Evolutionary conservation across 2,797 vertebrate species (phyloP).

Genomic region (Enteromius fasciolatus): DNA sequence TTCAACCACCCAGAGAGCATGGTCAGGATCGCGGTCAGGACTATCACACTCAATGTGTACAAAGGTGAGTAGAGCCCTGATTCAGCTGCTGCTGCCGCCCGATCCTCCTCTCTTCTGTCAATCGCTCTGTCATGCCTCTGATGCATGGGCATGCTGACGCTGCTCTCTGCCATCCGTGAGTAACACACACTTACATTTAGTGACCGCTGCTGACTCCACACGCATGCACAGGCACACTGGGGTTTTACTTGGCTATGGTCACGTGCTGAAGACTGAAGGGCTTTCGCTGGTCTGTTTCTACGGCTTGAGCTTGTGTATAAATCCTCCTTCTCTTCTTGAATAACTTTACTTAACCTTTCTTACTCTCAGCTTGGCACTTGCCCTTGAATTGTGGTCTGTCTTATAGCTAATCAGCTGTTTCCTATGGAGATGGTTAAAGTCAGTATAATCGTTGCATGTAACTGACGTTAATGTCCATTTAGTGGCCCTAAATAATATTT

Average conservation of each 20-base stretch:
- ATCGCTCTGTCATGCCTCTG: conserved; percentile 56
- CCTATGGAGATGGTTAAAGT: not conserved
- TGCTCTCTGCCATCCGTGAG: conserved; percentile 10
- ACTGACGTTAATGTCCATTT: not conserved
- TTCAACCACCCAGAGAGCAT: conserved; percentile 99
- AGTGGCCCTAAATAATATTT: not conserved
- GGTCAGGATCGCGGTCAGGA: conserved; percentile 98
- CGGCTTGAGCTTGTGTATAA: conserved; percentile 2
- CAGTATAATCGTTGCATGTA: conserved; percentile 1
- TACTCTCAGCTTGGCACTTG: conserved; percentile 17
- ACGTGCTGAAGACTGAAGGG: not conserved
- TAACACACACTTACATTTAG: conserved; percentile 36
- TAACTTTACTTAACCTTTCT: conserved; percentile 5
- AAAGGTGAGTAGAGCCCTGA: conserved; percentile 86
- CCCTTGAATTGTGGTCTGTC: not conserved
- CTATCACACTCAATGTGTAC: conserved; percentile 98
- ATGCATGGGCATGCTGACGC: conserved; percentile 67
- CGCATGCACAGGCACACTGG: not conserved
- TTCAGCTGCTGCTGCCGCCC: conserved; percentile 8
- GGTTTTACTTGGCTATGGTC: conserved; percentile 11
- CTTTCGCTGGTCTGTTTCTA: not conserved
- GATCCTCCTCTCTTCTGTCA: conserved; percentile 30
- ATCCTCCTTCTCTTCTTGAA: not conserved
- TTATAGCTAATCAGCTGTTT: not conserved
- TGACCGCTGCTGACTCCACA: conserved; percentile 8